Evolutionary conservation across 2,797 vertebrate species (phyloP).

Genomic region (Pipistrellus nathusii): DNA sequence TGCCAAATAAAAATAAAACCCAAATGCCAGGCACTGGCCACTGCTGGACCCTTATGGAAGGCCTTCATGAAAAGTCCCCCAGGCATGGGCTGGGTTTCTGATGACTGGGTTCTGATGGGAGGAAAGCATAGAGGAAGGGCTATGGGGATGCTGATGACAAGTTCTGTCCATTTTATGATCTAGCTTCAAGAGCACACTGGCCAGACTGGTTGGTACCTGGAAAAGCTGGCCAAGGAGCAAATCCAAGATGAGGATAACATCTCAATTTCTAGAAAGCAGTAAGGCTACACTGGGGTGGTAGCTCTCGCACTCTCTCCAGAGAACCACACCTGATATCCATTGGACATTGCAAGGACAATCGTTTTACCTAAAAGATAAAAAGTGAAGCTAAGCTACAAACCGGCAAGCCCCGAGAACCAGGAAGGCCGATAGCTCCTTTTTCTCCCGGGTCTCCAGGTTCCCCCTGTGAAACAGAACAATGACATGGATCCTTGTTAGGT

Average conservation of each 20-base stretch:
- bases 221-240: conserved; percentile 1
- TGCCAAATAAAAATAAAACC: neutral
- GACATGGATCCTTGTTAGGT: neutral
- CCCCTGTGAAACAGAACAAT: conserved; percentile 86
- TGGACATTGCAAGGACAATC: neutral
- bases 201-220: neutral
- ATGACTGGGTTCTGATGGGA: neutral
- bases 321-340: neutral
- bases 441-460: conserved; percentile 89
- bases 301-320: neutral
- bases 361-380: neutral
- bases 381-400: conserved; percentile 82
- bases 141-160: neutral
- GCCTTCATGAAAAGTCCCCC: neutral
- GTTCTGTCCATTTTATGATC: neutral
- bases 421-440: conserved; percentile 86
- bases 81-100: neutral
- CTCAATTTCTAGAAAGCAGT: neutral
- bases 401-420: conserved; percentile 88
- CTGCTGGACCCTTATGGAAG: neutral
- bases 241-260: neutral
- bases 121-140: neutral
- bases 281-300: neutral
- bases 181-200: neutral
- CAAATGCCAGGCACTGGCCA: neutral